These are phyloP conservation scores for Sesia apiformis DNA, from an alignment of 2,888 invertebrate species.

Conservation along the genomic window DNA sequence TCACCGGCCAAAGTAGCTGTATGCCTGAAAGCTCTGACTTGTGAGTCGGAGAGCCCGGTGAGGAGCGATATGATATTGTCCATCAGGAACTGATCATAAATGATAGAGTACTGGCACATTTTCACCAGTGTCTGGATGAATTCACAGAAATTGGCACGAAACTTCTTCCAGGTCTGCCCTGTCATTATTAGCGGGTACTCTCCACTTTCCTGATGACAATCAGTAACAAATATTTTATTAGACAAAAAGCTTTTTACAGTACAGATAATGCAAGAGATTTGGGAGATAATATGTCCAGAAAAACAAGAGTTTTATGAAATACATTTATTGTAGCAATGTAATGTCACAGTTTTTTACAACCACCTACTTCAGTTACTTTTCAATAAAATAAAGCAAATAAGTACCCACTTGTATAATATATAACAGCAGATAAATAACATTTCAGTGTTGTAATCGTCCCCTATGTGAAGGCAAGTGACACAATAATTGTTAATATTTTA, in stretches of 20 bases:
- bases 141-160: conserved; percentile 95
- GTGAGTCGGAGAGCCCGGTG: conserved; percentile 97
- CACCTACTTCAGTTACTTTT: too few relatives aligned
- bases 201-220: conserved; percentile 86
- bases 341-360: too few relatives aligned
- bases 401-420: too few relatives aligned
- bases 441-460: too few relatives aligned
- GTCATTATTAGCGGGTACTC: conserved; percentile 99
- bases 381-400: too few relatives aligned
- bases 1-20: conserved; percentile 93
- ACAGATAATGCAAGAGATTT: too few relatives aligned
- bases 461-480: too few relatives aligned
- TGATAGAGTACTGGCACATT: conserved; percentile 98
- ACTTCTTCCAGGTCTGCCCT: conserved; percentile 98
- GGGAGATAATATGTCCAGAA: too few relatives aligned
- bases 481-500: too few relatives aligned
- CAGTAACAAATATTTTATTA: not conserved
- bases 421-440: too few relatives aligned
- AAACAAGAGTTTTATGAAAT: too few relatives aligned
- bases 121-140: conserved; percentile 97
- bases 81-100: conserved; percentile 99
- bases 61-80: conserved; percentile 98
- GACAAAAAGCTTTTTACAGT: not conserved
- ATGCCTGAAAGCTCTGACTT: conserved; percentile 94
- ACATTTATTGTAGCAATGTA: too few relatives aligned